These are phyloP conservation scores for Caenorhabditis auriculariae DNA, from an alignment of 2,888 invertebrate species.

Conservation along the genomic window DNA sequence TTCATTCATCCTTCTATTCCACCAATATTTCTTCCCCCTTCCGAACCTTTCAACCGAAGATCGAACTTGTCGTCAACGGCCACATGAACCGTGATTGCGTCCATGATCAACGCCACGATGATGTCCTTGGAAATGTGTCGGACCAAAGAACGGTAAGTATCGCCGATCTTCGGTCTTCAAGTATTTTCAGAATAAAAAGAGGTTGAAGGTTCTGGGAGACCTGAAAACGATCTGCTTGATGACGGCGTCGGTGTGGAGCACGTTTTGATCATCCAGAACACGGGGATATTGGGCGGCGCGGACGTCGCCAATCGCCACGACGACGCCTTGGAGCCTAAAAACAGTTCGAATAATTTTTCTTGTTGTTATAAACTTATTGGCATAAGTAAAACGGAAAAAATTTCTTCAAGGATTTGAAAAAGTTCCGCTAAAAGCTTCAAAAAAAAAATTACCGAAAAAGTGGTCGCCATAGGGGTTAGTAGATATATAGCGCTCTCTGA, in stretches of 20 bases:
- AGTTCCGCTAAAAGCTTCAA: too few relatives aligned
- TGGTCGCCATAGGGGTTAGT: too few relatives aligned
- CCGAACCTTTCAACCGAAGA: too few relatives aligned
- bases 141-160: conserved; percentile 20
- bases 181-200: not conserved
- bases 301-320: conserved; percentile 18
- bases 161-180: conserved; percentile 21
- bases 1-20: too few relatives aligned
- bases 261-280: conserved; percentile 19
- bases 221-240: conserved; percentile 29
- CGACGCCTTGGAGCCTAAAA: conserved; percentile 23
- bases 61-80: too few relatives aligned
- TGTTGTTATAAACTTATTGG: too few relatives aligned
- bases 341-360: too few relatives aligned
- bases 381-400: too few relatives aligned
- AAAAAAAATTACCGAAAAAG: too few relatives aligned
- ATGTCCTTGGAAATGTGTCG: conserved; percentile 18
- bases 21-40: too few relatives aligned
- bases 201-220: conserved; percentile 1
- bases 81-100: conserved; percentile 22
- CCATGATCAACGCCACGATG: conserved; percentile 23
- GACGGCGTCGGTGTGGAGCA: conserved; percentile 13
- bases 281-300: conserved; percentile 13
- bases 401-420: too few relatives aligned
- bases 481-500: too few relatives aligned